Evolutionary conservation across 2,797 vertebrate species (phyloP).

Genomic region (Danio choprae): DNA sequence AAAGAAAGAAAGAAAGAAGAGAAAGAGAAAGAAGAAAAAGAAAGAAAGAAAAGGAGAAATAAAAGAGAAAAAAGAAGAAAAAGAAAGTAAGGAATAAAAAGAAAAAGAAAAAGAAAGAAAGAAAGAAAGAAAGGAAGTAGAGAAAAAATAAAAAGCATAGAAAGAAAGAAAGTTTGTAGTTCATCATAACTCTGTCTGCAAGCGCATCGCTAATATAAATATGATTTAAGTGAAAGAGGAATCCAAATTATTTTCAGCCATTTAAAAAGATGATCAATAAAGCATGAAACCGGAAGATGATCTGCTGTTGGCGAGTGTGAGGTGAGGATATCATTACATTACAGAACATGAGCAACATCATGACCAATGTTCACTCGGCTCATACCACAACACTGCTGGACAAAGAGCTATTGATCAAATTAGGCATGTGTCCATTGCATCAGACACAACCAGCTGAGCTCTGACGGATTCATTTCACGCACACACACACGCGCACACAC

Average conservation of each 20-base stretch:
- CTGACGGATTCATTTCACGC: conserved; percentile 22
- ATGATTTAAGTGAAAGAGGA: background rate
- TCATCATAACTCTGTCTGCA: background rate
- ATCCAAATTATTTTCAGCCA: background rate
- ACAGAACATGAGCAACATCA: conserved; percentile 29
- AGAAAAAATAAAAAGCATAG: too few species aligned
- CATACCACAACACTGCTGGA: background rate
- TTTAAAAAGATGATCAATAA: background rate
- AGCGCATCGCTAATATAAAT: background rate
- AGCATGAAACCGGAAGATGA: background rate
- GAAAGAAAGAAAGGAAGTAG: too few species aligned
- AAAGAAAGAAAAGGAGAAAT: too few species aligned
- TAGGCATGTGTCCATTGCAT: background rate
- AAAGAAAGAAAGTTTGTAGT: too few species aligned
- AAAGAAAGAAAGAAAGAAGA: too few species aligned
- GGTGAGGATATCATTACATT: background rate
- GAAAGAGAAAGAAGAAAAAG: too few species aligned
- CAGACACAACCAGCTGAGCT: conserved; percentile 51
- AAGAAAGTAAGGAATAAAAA: too few species aligned
- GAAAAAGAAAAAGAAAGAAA: too few species aligned
- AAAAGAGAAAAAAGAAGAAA: too few species aligned
- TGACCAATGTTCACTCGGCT: conserved; percentile 25
- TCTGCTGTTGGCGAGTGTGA: background rate
- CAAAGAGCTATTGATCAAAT: conserved; percentile 54
- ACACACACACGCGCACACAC: background rate